Percentiles rank a stretch among this genome's conserved stretches.
These are phyloP conservation scores for Ectemnius lituratus DNA, from an alignment of 2,888 invertebrate species.

Conservation along the genomic window DNA sequence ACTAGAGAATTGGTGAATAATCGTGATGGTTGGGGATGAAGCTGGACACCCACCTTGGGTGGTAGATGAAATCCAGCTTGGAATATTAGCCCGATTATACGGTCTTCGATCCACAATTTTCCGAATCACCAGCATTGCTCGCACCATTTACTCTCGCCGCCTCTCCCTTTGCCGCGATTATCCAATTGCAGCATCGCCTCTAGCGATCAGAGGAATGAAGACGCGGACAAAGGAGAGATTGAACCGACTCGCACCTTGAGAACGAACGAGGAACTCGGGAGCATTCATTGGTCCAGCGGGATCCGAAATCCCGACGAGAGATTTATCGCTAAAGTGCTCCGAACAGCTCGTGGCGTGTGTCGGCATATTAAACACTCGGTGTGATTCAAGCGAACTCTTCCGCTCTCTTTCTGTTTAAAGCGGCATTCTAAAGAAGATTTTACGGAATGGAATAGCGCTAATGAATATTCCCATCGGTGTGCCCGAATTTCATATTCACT, in stretches of 20 bases:
- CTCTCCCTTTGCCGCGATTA: constrained; percentile 57
- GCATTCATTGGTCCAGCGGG: too few species aligned
- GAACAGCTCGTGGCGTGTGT: constrained; percentile 69
- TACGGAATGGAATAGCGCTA: constrained; percentile 4
- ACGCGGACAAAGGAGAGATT: constrained; percentile 10
- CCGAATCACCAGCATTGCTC: constrained; percentile 66
- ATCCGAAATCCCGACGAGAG: constrained; percentile 38
- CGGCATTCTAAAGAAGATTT: not conserved
- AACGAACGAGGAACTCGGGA: constrained; percentile 14
- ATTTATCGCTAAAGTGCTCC: constrained; percentile 68
- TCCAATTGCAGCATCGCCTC: constrained; percentile 23
- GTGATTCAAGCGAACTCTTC: constrained; percentile 34
- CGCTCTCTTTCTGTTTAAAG: constrained; percentile 7
- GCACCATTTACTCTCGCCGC: constrained; percentile 58
- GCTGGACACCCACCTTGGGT: constrained; percentile 38
- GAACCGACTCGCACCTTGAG: not conserved
- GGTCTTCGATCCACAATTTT: constrained; percentile 68
- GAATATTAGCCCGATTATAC: constrained; percentile 71
- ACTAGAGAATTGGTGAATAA: constrained; percentile 30
- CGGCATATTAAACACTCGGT: constrained; percentile 69
- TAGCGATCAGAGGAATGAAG: not conserved
- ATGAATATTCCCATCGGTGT: constrained; percentile 8
- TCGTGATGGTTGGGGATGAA: not conserved
- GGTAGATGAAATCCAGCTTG: constrained; percentile 50
- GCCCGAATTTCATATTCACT: not conserved